These are phyloP conservation scores for Apoderus coryli DNA, from an alignment of 2,888 invertebrate genomes.

Conservation along the genomic window DNA sequence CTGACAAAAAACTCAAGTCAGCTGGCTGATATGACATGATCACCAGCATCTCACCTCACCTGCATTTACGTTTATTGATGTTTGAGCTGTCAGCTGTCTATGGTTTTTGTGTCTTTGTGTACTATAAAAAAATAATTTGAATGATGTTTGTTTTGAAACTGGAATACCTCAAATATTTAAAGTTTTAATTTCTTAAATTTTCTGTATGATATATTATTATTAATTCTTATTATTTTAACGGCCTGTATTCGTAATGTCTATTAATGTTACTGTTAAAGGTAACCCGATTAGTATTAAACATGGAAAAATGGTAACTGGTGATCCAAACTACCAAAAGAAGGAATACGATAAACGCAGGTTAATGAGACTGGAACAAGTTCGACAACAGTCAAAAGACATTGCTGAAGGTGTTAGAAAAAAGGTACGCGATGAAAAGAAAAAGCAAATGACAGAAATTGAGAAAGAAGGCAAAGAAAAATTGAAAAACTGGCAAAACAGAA, in stretches of 20 bases:
- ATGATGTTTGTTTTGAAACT: too few relatives aligned
- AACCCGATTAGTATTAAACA: constrained; percentile 37
- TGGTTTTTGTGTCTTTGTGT: too few relatives aligned
- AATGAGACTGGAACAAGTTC: constrained; percentile 47
- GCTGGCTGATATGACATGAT: too few relatives aligned
- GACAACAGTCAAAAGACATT: constrained; percentile 46
- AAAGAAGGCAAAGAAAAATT: constrained; percentile 36
- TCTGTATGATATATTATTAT: too few relatives aligned
- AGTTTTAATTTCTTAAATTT: too few relatives aligned
- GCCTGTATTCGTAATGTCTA: constrained; percentile 35
- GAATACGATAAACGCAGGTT: constrained; percentile 42
- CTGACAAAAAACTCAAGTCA: too few relatives aligned
- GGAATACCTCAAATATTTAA: too few relatives aligned
- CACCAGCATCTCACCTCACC: too few relatives aligned
- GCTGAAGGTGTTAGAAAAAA: constrained; percentile 40
- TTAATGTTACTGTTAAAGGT: constrained; percentile 43
- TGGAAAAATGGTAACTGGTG: constrained; percentile 36
- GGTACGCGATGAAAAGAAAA: constrained; percentile 36
- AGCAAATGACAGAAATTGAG: constrained; percentile 36
- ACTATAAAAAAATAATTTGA: too few relatives aligned
- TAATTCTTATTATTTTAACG: constrained; percentile 9
- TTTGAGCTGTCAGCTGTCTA: too few relatives aligned
- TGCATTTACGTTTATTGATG: too few relatives aligned
- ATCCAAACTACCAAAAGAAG: constrained; percentile 37
- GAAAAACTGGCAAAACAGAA: constrained; percentile 37